Evolutionary conservation across 2,797 vertebrate genomes (phyloP), one percentile per base, ranked within the genome.

Genomic region (Danio aesculapii): DNA sequence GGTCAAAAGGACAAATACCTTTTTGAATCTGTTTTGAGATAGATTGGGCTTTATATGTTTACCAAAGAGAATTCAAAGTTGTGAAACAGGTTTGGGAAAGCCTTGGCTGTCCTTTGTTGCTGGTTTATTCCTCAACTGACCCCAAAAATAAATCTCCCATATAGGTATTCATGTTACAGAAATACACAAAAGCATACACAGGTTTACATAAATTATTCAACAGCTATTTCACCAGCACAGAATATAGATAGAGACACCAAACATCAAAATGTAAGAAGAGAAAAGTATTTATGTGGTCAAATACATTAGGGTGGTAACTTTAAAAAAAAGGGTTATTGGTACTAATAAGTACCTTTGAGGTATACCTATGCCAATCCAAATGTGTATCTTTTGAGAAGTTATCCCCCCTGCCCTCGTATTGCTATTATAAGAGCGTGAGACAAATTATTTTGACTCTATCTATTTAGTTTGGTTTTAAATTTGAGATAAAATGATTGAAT

Each of bases 61-160:
- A 30, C n/a, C 17, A 44, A 57, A 63, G n/a, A 71, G 13, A n/a
- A 79, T 16, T 71, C 49, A 70, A 53, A 63, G 58, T 21, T 79
- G 77, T 71, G 39, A 55, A 79, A 79, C 77, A 13, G 58, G 77
- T 79, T 79, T 71, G 46, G 14, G 2, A 71, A 79, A 79, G 47
- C 30, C 5, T 11, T 53, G 2, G 43, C 39, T 13, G 30, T 62
- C 30, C 6, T 77, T 79, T 79, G 55, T 59, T 43, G 57, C 58
- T 12, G 55, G 41, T 70, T 78, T 64, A 30, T 30, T 2, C 5
- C 50, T 77, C 19, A 78, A n/a, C 55, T 79, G 66, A 61, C 66
- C 64, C 6, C 12, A 39, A 17, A 77, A n/a, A 79, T 0, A 67
- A 12, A 63, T 17, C 14, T 4, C 19, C 14, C 30, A 1, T 0